Conservation (phyloP, 2,113 vertebrate genomes). For the Suncus etruscus region DNA sequence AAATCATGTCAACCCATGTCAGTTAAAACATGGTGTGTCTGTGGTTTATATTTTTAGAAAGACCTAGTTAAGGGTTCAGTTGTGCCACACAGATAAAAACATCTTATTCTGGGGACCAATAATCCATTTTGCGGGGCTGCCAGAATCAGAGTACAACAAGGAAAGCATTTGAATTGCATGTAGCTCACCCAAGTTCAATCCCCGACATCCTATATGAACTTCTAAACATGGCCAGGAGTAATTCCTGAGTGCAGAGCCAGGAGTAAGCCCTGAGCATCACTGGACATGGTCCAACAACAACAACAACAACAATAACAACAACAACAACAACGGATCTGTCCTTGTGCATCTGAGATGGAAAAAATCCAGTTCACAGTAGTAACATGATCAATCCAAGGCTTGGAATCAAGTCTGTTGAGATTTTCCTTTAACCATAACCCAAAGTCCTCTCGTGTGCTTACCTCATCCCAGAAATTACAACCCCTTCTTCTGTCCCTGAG, state of each 20-base stretch:
- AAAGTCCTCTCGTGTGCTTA: background rate
- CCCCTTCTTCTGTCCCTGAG: too few relatives aligned
- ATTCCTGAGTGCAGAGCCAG: too few relatives aligned
- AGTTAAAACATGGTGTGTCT: background rate
- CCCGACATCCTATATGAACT: too few relatives aligned
- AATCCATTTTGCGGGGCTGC: background rate
- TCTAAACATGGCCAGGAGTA: too few relatives aligned
- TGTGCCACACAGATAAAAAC: constrained; percentile 2
- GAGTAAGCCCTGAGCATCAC: too few relatives aligned
- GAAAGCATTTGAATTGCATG: too few relatives aligned
- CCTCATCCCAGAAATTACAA: background rate
- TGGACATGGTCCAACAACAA: too few relatives aligned
- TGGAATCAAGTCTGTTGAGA: background rate
- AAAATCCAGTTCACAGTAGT: background rate
- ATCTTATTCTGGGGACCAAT: background rate
- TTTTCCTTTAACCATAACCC: background rate
- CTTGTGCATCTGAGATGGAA: background rate
- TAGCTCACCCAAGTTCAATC: background rate
- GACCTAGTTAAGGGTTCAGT: background rate
- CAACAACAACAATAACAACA: too few relatives aligned
- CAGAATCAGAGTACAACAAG: too few relatives aligned
- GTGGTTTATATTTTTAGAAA: background rate
- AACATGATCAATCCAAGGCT: background rate
- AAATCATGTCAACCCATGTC: background rate
- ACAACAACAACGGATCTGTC: background rate